These are phyloP conservation scores for Halyomorpha halys DNA, from an alignment of 1,140 invertebrate genomes.

Conservation along the genomic window DNA sequence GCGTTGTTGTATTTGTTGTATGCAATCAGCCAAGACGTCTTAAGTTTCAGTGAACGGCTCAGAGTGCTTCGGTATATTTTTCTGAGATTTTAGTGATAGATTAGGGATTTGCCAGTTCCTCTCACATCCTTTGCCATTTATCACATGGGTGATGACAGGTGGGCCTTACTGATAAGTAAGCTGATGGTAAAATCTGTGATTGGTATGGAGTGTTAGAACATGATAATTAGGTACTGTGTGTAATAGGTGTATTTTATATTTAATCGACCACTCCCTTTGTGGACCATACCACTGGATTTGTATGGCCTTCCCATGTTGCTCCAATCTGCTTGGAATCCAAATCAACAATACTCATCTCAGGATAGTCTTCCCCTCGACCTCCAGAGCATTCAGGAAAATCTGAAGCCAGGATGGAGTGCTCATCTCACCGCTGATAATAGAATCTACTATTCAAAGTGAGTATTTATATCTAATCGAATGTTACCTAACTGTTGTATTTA, in stretches of 20 bases:
- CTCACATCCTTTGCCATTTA: not conserved
- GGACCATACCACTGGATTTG: constrained; percentile 12
- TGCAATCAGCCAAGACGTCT: not conserved
- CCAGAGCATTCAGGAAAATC: constrained; percentile 30
- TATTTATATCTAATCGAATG: constrained; percentile 28
- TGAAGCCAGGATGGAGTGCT: constrained; percentile 52
- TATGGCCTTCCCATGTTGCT: constrained; percentile 30
- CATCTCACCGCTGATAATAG: constrained; percentile 59
- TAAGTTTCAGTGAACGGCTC: too few species aligned
- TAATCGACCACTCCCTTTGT: constrained; percentile 16
- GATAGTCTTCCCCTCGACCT: constrained; percentile 24
- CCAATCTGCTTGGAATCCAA: constrained; percentile 29
- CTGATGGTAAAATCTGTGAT: too few species aligned
- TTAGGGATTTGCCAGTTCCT: not conserved
- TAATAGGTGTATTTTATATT: not conserved
- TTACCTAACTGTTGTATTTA: too few species aligned
- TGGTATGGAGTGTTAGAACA: too few species aligned
- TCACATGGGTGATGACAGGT: constrained; percentile 15
- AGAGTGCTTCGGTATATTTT: constrained; percentile 1
- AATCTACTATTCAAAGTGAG: constrained; percentile 73
- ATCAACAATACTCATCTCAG: constrained; percentile 25
- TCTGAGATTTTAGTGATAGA: not conserved
- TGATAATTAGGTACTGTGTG: too few species aligned
- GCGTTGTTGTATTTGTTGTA: not conserved
- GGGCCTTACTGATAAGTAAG: not conserved